These are phyloP conservation scores for Perizoma affinitatum DNA, from an alignment of 2,888 invertebrate genomes.

Conservation along the genomic window DNA sequence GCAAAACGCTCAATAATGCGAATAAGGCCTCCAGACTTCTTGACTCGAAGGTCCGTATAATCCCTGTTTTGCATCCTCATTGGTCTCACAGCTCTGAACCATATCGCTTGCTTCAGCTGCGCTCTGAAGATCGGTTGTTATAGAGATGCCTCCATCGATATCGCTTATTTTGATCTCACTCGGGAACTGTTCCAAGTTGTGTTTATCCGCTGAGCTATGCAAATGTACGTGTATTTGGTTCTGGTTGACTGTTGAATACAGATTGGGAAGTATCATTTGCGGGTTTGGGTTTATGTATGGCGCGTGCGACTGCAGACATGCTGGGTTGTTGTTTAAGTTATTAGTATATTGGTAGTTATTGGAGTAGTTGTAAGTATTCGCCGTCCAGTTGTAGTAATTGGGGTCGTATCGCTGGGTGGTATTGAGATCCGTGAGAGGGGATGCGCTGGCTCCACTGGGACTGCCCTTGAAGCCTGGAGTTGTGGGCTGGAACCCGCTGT, in stretches of 20 bases:
- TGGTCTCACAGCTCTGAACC: constrained; percentile 79
- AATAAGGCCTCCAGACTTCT: constrained; percentile 90
- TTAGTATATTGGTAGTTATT: constrained; percentile 90
- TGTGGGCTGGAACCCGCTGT: constrained; percentile 71
- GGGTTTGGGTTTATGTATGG: constrained; percentile 85
- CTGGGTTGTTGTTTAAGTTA: constrained; percentile 82
- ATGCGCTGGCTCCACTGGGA: constrained; percentile 62
- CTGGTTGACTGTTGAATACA: constrained; percentile 93
- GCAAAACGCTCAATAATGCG: constrained; percentile 56
- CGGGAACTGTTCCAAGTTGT: constrained; percentile 87
- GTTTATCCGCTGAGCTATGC: constrained; percentile 87
- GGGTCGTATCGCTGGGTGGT: constrained; percentile 77
- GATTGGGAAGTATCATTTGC: constrained; percentile 90
- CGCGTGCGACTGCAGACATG: constrained; percentile 82
- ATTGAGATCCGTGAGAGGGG: constrained; percentile 77
- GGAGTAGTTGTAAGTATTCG: constrained; percentile 86
- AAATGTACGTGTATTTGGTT: constrained; percentile 93
- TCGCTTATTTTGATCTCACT: constrained; percentile 86
- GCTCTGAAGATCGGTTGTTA: constrained; percentile 77
- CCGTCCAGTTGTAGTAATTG: constrained; percentile 85
- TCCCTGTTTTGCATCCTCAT: constrained; percentile 81
- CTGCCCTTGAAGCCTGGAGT: constrained; percentile 71
- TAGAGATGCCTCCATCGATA: constrained; percentile 83
- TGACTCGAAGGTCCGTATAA: constrained; percentile 67
- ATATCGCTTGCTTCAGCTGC: constrained; percentile 75